These are phyloP conservation scores for Hydra vulgaris DNA, from an alignment of 30 jellyfish, hydroid and myxozoan species.

Conservation along the genomic window DNA sequence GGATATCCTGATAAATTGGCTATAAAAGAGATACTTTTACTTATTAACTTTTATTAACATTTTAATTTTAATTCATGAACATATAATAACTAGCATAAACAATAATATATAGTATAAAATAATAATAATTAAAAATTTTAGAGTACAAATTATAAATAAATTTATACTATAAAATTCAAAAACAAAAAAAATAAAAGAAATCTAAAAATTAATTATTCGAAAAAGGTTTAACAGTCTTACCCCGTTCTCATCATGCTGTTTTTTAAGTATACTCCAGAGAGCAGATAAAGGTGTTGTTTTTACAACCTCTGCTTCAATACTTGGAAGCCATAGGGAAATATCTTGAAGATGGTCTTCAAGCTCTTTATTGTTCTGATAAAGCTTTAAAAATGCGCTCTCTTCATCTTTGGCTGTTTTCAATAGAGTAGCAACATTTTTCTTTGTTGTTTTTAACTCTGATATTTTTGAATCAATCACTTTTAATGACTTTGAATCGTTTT, in stretches of 20 bases:
- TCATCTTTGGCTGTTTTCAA: slow-evolving; percentile 36
- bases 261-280: slow-evolving; percentile 39
- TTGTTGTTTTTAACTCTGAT: slow-evolving; percentile 24
- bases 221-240: background rate
- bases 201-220: background rate
- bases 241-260: slow-evolving; percentile 47
- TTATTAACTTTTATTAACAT: background rate
- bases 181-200: no score
- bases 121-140: no score
- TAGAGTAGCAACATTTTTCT: slow-evolving; percentile 18
- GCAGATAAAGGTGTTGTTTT: slow-evolving; percentile 82
- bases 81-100: background rate
- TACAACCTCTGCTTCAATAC: slow-evolving; percentile 48
- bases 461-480: slow-evolving; percentile 38
- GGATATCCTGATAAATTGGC: slow-evolving; percentile 57
- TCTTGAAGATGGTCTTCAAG: slow-evolving; percentile 34
- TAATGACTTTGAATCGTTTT: slow-evolving; percentile 29
- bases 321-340: slow-evolving; percentile 50
- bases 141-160: no score
- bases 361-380: slow-evolving; percentile 28
- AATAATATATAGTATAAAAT: no score
- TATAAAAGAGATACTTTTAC: background rate
- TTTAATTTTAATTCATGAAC: background rate
- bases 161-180: no score
- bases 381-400: slow-evolving; percentile 29